Conservation (phyloP, 2,113 vertebrate species). For the Anhinga anhinga region DNA sequence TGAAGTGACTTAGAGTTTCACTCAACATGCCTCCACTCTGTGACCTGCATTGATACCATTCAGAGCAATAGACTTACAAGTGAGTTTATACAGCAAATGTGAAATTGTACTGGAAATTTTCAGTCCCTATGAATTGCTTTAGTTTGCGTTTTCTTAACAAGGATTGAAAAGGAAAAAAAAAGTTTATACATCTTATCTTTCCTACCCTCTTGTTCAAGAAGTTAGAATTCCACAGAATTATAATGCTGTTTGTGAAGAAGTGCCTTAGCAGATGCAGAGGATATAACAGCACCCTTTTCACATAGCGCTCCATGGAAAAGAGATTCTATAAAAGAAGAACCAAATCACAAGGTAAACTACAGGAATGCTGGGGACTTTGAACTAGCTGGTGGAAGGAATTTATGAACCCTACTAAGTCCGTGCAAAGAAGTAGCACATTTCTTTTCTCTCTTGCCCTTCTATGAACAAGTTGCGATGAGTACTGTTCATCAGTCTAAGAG, state of each 20-base stretch:
- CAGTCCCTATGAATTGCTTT: background rate
- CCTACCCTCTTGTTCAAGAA: background rate
- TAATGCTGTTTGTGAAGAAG: background rate
- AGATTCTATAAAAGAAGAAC: background rate
- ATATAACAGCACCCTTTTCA: background rate
- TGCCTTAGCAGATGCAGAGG: background rate
- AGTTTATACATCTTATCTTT: background rate
- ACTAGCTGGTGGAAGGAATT: background rate
- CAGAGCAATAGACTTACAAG: background rate
- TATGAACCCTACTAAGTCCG: background rate
- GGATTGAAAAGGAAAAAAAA: background rate
- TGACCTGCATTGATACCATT: background rate
- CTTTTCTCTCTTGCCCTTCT: background rate
- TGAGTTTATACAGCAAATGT: background rate
- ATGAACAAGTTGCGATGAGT: background rate
- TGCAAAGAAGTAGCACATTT: background rate
- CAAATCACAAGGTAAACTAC: background rate
- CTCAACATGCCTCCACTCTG: background rate
- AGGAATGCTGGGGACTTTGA: background rate
- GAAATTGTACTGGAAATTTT: background rate
- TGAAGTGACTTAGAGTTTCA: background rate
- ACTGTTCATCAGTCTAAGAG: background rate
- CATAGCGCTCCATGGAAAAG: background rate
- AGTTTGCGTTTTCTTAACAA: background rate
- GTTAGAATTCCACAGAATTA: background rate